These are phyloP conservation scores for Hiodon tergisus DNA, from an alignment of 2,113 vertebrate genomes.

Conservation along the genomic window DNA sequence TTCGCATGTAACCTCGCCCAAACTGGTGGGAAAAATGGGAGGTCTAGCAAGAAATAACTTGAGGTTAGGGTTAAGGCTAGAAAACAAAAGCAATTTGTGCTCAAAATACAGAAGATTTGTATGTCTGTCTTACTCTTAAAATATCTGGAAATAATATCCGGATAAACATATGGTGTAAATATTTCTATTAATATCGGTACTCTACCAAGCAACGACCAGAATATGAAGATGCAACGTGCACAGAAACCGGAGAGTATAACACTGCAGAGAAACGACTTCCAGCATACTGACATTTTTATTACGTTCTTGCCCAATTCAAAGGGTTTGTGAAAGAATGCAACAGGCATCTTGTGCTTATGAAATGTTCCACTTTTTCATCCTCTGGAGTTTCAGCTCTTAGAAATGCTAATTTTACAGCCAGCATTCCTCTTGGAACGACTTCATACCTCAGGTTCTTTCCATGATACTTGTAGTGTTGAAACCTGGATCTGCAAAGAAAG, in stretches of 20 bases:
- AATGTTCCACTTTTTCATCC: background rate
- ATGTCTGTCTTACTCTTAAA: background rate
- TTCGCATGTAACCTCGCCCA: constrained; percentile 3
- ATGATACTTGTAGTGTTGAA: background rate
- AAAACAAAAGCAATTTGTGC: background rate
- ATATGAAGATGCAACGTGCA: background rate
- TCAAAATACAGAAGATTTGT: background rate
- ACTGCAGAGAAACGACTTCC: background rate
- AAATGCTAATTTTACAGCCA: background rate
- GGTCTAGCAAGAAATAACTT: too few relatives aligned
- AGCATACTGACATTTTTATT: background rate
- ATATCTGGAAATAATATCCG: background rate
- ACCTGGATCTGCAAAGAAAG: background rate
- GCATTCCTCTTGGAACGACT: background rate
- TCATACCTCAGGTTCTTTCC: background rate
- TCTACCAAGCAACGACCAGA: background rate
- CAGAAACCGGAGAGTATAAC: background rate
- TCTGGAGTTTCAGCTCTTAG: background rate
- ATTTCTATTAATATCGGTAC: background rate
- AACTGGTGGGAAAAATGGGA: background rate
- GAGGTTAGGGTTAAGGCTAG: too few relatives aligned
- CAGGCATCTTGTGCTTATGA: background rate
- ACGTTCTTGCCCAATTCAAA: background rate
- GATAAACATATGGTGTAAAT: background rate
- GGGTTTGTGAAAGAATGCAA: background rate